Percentiles rank a stretch among this genome's conserved stretches.
These are phyloP conservation scores for Patagioenas fasciata DNA, from an alignment of 2,113 vertebrate species.

Conservation along the genomic window DNA sequence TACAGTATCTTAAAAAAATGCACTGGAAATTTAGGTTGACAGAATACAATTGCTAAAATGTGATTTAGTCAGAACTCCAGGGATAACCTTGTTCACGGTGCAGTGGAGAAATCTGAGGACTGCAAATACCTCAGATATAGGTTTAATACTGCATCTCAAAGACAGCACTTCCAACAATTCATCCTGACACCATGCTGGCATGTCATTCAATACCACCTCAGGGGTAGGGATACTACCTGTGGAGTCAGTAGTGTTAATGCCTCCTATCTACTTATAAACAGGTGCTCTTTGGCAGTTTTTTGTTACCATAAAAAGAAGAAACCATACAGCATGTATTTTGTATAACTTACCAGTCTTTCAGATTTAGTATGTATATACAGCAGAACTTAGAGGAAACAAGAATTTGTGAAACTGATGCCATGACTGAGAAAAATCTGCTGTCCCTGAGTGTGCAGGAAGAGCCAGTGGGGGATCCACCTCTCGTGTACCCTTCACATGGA, in stretches of 20 bases:
- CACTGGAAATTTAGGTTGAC: neutral
- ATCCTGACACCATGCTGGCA: neutral
- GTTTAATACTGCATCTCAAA: neutral
- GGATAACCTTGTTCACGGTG: neutral
- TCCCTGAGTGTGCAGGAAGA: neutral
- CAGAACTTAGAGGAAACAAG: neutral
- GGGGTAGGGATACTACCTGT: neutral
- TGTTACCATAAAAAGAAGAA: neutral
- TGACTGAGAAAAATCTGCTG: neutral
- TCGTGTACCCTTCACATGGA: neutral
- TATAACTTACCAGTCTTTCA: neutral
- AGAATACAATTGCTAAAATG: neutral
- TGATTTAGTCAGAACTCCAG: neutral
- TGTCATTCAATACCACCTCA: neutral
- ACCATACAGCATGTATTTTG: neutral
- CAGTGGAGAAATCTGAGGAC: neutral
- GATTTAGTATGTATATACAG: neutral
- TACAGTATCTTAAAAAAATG: neutral
- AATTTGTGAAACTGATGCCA: neutral
- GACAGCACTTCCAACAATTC: neutral
- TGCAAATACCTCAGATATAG: neutral
- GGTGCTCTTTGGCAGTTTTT: neutral
- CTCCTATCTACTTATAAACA: neutral
- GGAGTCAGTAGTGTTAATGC: neutral
- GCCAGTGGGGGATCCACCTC: accelerated